These are phyloP conservation scores for Gymnoscopelus microlampas DNA, from an alignment of 2,797 vertebrate genomes.

Conservation along the genomic window DNA sequence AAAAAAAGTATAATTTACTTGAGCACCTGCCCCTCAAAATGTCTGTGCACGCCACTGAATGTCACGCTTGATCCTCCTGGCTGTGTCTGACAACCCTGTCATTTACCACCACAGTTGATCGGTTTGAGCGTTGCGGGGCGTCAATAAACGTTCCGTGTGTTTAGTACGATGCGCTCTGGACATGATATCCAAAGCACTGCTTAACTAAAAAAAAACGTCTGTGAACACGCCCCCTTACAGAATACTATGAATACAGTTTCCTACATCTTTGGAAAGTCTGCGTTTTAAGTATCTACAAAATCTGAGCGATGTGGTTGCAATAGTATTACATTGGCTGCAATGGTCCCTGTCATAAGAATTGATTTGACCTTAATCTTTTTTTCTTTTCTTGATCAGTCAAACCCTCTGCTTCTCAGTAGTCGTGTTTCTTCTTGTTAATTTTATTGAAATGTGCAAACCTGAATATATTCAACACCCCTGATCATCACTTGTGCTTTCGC, in stretches of 20 bases:
- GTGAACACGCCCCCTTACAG: conserved; percentile 22
- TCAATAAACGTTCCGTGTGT: no score
- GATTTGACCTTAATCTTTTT: conserved; percentile 19
- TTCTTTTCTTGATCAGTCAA: conserved; percentile 54
- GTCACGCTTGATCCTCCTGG: no score
- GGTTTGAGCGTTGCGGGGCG: no score
- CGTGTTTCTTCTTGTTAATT: conserved; percentile 48
- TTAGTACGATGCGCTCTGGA: no score
- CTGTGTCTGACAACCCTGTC: no score
- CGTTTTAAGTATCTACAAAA: conserved; percentile 63
- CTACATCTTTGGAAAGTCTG: conserved; percentile 73
- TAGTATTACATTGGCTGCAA: conserved; percentile 55
- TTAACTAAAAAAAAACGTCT: no score
- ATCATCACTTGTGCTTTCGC: conserved; percentile 75
- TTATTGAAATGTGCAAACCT: conserved; percentile 70
- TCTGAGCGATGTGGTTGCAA: conserved; percentile 47
- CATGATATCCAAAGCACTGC: no score
- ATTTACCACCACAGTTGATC: no score
- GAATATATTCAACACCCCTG: conserved; percentile 57
- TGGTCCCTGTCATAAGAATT: conserved; percentile 63
- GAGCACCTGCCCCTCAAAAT: no score
- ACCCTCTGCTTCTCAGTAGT: conserved; percentile 66
- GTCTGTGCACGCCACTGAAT: no score
- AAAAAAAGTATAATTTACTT: no score
- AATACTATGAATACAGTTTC: conserved; percentile 44